Conservation (phyloP, 2,888 invertebrate genomes). For the Parnassius glacialis region DNA sequence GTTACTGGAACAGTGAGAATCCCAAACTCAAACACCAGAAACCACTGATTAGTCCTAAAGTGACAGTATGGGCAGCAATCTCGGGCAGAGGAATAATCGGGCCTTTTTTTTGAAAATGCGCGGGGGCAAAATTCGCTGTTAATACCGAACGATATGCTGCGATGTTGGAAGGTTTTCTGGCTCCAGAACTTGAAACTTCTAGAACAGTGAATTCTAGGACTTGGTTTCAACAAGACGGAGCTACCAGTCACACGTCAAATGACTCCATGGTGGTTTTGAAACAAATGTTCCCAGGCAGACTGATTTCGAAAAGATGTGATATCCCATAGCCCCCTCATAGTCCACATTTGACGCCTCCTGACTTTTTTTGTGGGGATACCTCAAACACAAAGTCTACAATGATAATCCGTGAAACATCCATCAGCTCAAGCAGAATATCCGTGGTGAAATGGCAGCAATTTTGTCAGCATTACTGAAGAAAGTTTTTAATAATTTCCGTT, state of each 20-base stretch:
- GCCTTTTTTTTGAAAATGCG: not conserved
- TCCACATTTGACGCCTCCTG: not conserved
- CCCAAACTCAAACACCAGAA: not conserved
- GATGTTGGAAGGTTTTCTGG: not conserved
- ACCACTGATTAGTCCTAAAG: not conserved
- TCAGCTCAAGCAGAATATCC: not conserved
- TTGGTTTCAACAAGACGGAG: too few species aligned
- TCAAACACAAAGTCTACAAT: not conserved
- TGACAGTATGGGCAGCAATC: not conserved
- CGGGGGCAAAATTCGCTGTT: not conserved
- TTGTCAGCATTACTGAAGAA: not conserved
- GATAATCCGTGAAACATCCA: not conserved
- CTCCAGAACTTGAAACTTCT: too few species aligned
- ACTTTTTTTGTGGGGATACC: not conserved
- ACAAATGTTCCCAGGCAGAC: too few species aligned
- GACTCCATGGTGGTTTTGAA: too few species aligned
- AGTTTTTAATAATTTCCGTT: not conserved
- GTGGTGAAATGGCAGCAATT: not conserved
- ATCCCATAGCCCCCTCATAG: not conserved
- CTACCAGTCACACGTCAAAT: too few species aligned
- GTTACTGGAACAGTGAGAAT: not conserved
- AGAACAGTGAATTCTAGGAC: too few species aligned
- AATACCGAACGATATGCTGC: not conserved
- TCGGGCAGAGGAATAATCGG: not conserved
- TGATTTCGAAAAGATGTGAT: too few species aligned